phyloP scores from a whole-genome alignment of 2,888 invertebrate species.

The Mactromeris polynyma region DNA sequence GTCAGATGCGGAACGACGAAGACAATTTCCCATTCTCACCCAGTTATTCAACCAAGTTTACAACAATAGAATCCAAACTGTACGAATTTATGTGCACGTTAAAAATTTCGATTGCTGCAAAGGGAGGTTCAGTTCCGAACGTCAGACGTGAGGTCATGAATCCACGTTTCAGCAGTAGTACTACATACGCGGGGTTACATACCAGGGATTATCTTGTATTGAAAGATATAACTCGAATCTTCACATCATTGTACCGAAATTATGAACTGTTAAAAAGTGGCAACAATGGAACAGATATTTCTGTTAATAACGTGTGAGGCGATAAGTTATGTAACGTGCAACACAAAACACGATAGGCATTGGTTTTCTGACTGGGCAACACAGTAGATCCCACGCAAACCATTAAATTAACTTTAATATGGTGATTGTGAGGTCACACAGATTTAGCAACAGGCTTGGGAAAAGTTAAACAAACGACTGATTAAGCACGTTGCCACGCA shows the following conservation, averaged over 20 bases:
- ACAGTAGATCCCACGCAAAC: too few species aligned
- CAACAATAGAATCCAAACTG: constrained; percentile 43
- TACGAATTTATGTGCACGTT: constrained; percentile 55
- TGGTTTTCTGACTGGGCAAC: too few species aligned
- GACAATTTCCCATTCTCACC: constrained; percentile 10
- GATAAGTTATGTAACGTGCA: too few species aligned
- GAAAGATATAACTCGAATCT: constrained; percentile 38
- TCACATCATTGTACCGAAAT: constrained; percentile 35
- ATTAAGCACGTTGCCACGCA: too few species aligned
- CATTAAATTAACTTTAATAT: too few species aligned
- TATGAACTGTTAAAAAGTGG: constrained; percentile 27
- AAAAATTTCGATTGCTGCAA: constrained; percentile 35
- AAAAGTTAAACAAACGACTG: too few species aligned
- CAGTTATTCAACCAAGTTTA: constrained; percentile 16
- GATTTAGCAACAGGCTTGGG: too few species aligned
- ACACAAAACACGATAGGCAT: too few species aligned
- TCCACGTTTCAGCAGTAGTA: neutral
- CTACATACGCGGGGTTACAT: constrained; percentile 27
- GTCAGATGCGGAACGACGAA: constrained; percentile 43
- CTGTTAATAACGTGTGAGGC: neutral
- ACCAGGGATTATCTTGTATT: constrained; percentile 49
- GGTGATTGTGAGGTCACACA: too few species aligned
- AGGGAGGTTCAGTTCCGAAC: neutral
- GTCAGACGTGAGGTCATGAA: constrained; percentile 44
- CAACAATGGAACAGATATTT: neutral